A percentile compares a stretch with the other conserved stretches of the same genome.
phyloP scores from a whole-genome alignment of 2,888 invertebrate species.

The Bellardia pandia region DNA sequence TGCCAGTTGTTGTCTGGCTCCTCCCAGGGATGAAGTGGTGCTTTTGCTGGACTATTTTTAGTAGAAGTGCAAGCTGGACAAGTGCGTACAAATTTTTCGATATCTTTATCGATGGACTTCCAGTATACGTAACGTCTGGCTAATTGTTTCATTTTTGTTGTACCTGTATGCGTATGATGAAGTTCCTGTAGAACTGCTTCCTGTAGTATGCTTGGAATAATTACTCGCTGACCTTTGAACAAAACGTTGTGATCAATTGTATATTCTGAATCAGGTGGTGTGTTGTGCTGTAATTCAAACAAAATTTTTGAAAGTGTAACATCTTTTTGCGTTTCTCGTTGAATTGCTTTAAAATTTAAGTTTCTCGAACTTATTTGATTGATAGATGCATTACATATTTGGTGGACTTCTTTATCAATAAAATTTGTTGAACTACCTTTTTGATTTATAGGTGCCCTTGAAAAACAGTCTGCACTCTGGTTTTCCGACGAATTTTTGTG shows the following conservation, averaged over 20 bases:
- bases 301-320: constrained; percentile 7
- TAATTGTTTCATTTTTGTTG: constrained; percentile 77
- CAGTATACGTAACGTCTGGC: constrained; percentile 77
- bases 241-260: constrained; percentile 6
- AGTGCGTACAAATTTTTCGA: constrained; percentile 75
- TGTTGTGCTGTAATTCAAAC: neutral
- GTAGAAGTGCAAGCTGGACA: constrained; percentile 73
- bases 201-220: neutral
- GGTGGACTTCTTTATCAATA: neutral
- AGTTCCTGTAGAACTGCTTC: constrained; percentile 70
- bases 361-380: neutral
- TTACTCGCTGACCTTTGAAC: neutral
- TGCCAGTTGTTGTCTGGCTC: constrained; percentile 39
- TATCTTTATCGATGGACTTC: constrained; percentile 77
- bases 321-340: constrained; percentile 4
- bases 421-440: neutral
- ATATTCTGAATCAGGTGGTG: neutral
- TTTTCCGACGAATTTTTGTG: constrained; percentile 1
- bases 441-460: neutral
- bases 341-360: neutral
- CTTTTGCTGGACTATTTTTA: constrained; percentile 41
- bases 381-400: neutral
- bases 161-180: constrained; percentile 76
- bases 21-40: constrained; percentile 55
- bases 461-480: constrained; percentile 4